Base-by-base conservation (phyloP, 2,113 vertebrate species). In the Bambusicola thoracicus region DNA sequence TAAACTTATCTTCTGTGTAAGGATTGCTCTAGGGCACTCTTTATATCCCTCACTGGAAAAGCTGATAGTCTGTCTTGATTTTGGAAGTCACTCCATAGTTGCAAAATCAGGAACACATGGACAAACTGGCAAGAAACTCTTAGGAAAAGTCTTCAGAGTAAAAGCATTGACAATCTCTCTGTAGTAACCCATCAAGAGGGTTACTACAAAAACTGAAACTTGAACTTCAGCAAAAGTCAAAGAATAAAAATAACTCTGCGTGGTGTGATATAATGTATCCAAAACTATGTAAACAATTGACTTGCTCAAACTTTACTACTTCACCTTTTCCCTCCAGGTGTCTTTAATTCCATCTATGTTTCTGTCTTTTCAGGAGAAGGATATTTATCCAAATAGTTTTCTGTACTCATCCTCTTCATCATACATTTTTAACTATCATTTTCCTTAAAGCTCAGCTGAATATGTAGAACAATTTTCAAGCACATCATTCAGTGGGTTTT, bases 271-370 rank as follows among this genome's bases (percentile, higher is more conserved):
- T 90, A 92, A 10, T 14, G n/a, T 38, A 24, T 85, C 72, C 93
- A 59, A 75, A 82, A 75, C 74, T 87, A 94, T 77, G 32, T 88
- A 89, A 96, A 91, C 92, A 90, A 95, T 94, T 95, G 82, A 63
- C 66, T 14, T 25, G 58, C 77, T 82, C 58, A 51, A 76, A 51
- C 87, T 91, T 94, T 81, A 87, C 48, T 82, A 34, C 70, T 81
- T 82, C 63, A 49, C 22, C 49, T 93, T 74, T 85, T 53, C 74
- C 79, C 34, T 36, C 75, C 59, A 29, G 30, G 25, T 63, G 72
- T 82, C 81, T 91, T 95, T 92, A 79, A 32, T 44, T 77, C 61
- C 48, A 43, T 78, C 81, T 92, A 34, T 84, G 44, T 94, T 44
- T 18, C 58, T 44, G 13, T 27, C 21, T 65, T 44, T 74, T 61